phyloP scores from a whole-genome alignment of 2,113 vertebrate species.

The Oreotragus oreotragus region DNA sequence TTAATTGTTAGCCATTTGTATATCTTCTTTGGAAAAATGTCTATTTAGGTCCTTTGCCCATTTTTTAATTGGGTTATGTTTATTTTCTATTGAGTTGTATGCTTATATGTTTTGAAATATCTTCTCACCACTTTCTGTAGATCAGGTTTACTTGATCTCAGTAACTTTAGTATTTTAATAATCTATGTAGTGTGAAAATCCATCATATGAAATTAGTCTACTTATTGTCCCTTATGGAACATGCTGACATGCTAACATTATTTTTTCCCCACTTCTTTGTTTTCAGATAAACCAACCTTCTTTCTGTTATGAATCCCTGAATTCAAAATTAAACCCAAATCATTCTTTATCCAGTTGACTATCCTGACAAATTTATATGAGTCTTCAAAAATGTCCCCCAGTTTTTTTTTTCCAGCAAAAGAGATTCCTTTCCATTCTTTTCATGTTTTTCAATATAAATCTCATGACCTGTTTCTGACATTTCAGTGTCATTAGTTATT shows the following conservation, averaged over 20 bases:
- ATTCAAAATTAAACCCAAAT: background rate
- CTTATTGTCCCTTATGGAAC: background rate
- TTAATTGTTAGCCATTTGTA: background rate
- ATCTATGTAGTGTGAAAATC: background rate
- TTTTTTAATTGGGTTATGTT: background rate
- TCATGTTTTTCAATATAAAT: background rate
- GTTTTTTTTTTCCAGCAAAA: background rate
- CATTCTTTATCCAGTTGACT: background rate
- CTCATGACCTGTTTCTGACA: background rate
- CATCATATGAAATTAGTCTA: background rate
- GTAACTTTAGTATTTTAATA: background rate
- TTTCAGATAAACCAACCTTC: background rate
- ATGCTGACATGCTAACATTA: background rate
- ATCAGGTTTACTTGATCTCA: background rate
- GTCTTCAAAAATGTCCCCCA: background rate
- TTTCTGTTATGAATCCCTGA: background rate
- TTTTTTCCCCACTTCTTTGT: background rate
- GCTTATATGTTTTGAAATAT: background rate
- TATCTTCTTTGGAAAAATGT: background rate
- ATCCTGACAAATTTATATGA: background rate
- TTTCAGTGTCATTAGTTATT: background rate
- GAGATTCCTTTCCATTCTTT: background rate
- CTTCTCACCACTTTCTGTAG: background rate
- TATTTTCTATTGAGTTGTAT: background rate
- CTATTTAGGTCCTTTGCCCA: background rate